Conservation (phyloP, 2,888 invertebrate genomes). For the Drosophila eohydei region DNA sequence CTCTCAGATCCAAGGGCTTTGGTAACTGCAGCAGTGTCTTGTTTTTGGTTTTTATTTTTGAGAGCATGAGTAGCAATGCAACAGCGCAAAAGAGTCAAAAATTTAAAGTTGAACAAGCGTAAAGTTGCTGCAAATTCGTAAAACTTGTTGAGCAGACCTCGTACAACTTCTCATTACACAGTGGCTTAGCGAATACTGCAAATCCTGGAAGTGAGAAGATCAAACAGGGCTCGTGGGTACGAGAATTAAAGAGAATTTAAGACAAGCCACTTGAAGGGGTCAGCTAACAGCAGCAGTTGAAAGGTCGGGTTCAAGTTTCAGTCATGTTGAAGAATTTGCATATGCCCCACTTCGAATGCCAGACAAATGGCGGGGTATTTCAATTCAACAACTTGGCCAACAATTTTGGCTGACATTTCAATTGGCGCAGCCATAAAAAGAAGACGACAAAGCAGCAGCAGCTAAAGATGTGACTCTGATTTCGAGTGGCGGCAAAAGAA, state of each 20-base stretch:
- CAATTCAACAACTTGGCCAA: conserved; percentile 12
- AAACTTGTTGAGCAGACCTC: neutral
- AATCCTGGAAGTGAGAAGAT: no score
- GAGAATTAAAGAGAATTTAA: no score
- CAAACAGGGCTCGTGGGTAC: no score
- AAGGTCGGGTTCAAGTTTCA: neutral
- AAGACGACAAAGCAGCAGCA: conserved; percentile 14
- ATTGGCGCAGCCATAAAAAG: conserved; percentile 48
- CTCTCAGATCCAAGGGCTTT: no score
- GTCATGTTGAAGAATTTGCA: neutral
- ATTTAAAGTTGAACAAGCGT: neutral
- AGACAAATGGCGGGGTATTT: conserved; percentile 4
- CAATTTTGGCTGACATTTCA: conserved; percentile 48
- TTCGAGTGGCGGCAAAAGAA: conserved; percentile 23
- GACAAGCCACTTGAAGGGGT: neutral
- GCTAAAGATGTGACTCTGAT: conserved; percentile 67
- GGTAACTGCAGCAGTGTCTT: no score
- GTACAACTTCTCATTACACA: no score
- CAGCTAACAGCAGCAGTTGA: neutral
- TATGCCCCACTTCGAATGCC: neutral
- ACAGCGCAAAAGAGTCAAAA: neutral
- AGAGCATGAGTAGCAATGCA: no score
- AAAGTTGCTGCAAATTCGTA: no score
- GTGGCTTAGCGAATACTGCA: no score
- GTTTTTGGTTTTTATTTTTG: no score